Evolutionary conservation across 64 coral and sea anemone species (phyloP).

Genomic region (Cladopsammia gracilis): DNA sequence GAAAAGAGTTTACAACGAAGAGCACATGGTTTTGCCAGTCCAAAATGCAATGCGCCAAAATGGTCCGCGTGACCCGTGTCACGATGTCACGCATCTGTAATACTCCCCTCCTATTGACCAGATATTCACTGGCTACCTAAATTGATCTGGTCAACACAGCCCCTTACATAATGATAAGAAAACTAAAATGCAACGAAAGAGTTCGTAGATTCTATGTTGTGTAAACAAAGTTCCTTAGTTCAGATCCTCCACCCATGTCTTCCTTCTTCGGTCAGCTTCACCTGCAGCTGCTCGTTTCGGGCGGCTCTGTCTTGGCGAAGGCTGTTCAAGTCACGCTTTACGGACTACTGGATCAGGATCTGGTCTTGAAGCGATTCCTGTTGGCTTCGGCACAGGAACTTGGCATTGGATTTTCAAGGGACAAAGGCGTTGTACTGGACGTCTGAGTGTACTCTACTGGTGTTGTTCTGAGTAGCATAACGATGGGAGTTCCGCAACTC

Average conservation of each 20-base stretch:
- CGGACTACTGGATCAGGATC: neutral
- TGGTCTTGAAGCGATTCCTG: neutral
- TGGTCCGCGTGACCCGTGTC: too few relatives aligned
- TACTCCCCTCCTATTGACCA: constrained; percentile 6
- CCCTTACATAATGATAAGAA: neutral
- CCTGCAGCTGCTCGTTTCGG: neutral
- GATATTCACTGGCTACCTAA: neutral
- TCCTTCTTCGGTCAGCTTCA: neutral
- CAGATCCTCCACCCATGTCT: neutral
- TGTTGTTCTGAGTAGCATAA: neutral
- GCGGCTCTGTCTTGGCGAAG: neutral
- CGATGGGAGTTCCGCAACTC: too few relatives aligned
- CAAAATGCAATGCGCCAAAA: too few relatives aligned
- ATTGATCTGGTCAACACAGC: neutral
- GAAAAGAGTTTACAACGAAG: too few relatives aligned
- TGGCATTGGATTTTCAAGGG: neutral
- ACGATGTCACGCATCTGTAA: neutral
- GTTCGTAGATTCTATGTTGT: neutral
- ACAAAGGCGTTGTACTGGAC: constrained; percentile 10
- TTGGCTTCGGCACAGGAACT: neutral
- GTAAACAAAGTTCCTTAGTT: neutral
- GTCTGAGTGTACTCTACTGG: neutral
- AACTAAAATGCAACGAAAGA: neutral
- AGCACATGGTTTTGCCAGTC: too few relatives aligned
- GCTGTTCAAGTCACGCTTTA: neutral